Conservation (phyloP, 2,113 vertebrate species). For the Heliornis fulica region DNA sequence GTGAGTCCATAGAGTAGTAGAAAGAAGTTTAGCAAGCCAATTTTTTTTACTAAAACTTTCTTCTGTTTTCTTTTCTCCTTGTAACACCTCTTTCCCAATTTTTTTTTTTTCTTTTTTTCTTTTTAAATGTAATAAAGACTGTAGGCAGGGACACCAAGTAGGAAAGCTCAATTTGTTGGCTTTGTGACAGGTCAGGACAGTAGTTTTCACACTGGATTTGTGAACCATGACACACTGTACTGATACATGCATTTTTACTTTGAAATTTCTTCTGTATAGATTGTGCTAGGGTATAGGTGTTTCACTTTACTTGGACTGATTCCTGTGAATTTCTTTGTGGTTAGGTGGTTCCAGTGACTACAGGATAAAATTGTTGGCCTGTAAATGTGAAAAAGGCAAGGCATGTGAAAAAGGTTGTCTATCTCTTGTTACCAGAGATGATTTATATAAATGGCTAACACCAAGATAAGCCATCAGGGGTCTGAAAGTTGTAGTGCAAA, state of each 20-base stretch:
- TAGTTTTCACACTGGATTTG: not conserved
- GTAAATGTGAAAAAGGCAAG: not conserved
- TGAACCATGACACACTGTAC: not conserved
- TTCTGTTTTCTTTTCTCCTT: not conserved
- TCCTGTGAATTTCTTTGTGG: not conserved
- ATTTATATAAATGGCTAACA: not conserved
- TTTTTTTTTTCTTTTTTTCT: too few relatives aligned
- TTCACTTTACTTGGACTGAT: accelerated
- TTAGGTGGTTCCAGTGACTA: not conserved
- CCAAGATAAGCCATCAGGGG: not conserved
- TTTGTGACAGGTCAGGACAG: not conserved
- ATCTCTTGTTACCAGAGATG: accelerated
- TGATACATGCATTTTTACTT: not conserved
- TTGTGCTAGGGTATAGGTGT: not conserved
- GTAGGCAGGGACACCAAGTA: not conserved
- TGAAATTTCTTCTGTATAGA: not conserved
- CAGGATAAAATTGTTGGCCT: not conserved
- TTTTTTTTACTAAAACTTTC: not conserved
- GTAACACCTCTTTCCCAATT: not conserved
- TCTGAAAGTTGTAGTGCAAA: not conserved
- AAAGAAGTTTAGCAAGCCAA: not conserved
- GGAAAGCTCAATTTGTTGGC: not conserved
- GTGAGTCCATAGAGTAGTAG: not conserved
- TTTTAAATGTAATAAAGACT: too few relatives aligned
- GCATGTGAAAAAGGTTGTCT: too few relatives aligned